Evolutionary conservation across 1,140 invertebrate species (phyloP), one percentile per base, ranked within the genome.

Genomic region (Pectinophora gossypiella): DNA sequence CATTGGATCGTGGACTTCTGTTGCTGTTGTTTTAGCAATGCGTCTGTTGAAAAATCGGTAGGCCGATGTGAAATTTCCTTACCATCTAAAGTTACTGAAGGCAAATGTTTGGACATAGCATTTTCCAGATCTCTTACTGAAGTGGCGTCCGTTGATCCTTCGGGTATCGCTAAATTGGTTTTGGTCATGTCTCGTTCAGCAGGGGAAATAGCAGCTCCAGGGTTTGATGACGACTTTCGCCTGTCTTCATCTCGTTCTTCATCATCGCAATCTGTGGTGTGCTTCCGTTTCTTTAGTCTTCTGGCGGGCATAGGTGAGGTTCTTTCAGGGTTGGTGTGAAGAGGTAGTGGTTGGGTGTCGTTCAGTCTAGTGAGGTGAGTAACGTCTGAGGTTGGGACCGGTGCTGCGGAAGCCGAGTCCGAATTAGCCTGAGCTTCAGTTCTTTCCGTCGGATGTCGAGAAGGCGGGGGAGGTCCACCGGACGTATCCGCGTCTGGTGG

Each of bases 81-180:
- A 3, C 89, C 81, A 56, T 86, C 85, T 51, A 88, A 59, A 4
- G 78, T 73, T 1, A 90, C 88, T 4, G 91, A 90, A 0, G 97
- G 96, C 35, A 98, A 87, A 88, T 98, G 97, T 76, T 98, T 97
- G 16, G 97, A 97, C 97, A 98, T 99, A 10, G 96, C 96, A 67
- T 97, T 96, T 82, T 99, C 97, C 56, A 98, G 88, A 68, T 98
- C 96, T 77, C 97, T 96, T 0, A 97, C 95, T 0, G 94, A 94
- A 1, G 93, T 91, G 0, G 88, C 85, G 32, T 88, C 88, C 3
- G 78, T 73, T 1, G 73, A 64, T 44, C 71, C 66, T 56, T 88
- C 87, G 9, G 85, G 79, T 38, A 87, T 78, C 15, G 80, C 51
- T 56, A 87, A 48, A 51, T 75, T 85, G n/a, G 73, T 75, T 74